Evolutionary conservation across 2,888 invertebrate genomes (phyloP), one percentile per base, ranked within the genome.

Genomic region (Drosophila leonis): DNA sequence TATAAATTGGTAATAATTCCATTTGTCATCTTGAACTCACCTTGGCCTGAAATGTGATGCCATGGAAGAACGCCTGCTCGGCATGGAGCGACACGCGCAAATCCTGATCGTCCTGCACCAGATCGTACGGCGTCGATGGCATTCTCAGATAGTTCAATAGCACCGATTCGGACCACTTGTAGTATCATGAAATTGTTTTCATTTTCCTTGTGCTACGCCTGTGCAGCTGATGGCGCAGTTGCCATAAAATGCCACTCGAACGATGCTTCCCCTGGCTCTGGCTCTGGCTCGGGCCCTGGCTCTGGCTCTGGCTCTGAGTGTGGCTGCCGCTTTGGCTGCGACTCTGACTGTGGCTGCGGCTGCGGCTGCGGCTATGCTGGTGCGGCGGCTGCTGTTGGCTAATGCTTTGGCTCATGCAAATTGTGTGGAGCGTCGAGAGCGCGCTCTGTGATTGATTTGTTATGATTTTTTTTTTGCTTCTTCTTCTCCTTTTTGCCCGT

Each of bases 11-110:
- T 1, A 12, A 6, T 10, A 1, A 37, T n/a, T n/a, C 2, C 1
- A 39, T 10, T 41, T 41, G 0, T 12, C 41, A 41, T 12, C 18
- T 42, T 15, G 15, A 4, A 88, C 94, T 94, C 94, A 99, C 99
- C 97, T 99, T 99, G 85, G 98, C 98, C 94, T 98, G 97, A 94
- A 99, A 99, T 89, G 97, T 96, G 93, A 99, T 98, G 88, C 99
- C 99, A 87, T 98, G 96, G 67, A 92, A 92, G 94, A 99, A 99
- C 76, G 98, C 98, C 94, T 98, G 98, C 82, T 99, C 99, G 71
- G 98, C 97, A 93, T 99, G 98, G 82, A 99, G 94, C n/a, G 99
- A 98, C 92, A 99, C 98, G 92, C 98, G 95, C 75, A 97, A 96
- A 93, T 99, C 99, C 93, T 97, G 98, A 91, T 98, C 98, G 94